Percentiles rank a stretch among this genome's conserved stretches.
Conservation (phyloP, 2,113 vertebrate species). For the Prietella phreatophila region DNA sequence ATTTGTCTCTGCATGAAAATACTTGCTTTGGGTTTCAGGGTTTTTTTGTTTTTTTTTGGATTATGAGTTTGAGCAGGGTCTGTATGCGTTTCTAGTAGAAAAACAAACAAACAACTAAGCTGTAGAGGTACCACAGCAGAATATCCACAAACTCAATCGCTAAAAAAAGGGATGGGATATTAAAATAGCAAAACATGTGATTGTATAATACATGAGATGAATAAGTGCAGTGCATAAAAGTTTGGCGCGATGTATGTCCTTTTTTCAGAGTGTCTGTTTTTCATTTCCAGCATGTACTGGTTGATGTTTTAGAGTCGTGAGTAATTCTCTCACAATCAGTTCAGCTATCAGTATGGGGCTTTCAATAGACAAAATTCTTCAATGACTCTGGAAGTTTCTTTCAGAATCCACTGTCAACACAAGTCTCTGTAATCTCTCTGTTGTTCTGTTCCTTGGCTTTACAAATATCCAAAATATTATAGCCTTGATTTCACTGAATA, state of each 20-base stretch:
- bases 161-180: not conserved
- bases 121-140: not conserved
- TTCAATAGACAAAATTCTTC: not conserved
- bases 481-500: slow-evolving; percentile 1
- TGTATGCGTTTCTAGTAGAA: not conserved
- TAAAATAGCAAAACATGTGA: not conserved
- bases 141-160: not conserved
- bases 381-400: not conserved
- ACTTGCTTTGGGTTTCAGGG: not conserved
- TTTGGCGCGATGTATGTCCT: not conserved
- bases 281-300: not conserved
- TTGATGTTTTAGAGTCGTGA: not conserved
- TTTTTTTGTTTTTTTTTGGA: not conserved
- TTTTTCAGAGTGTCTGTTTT: not conserved
- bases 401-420: not conserved
- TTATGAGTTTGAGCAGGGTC: not conserved
- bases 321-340: slow-evolving; percentile 9
- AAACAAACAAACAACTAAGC: not conserved
- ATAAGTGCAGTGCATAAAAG: not conserved
- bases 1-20: slow-evolving; percentile 15
- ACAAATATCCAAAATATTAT: slow-evolving; percentile 16
- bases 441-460: not conserved
- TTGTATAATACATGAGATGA: not conserved
- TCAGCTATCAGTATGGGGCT: not conserved
- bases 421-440: not conserved